phyloP scores from a whole-genome alignment of 2,113 vertebrate genomes.

The Mystacornis crossleyi region DNA sequence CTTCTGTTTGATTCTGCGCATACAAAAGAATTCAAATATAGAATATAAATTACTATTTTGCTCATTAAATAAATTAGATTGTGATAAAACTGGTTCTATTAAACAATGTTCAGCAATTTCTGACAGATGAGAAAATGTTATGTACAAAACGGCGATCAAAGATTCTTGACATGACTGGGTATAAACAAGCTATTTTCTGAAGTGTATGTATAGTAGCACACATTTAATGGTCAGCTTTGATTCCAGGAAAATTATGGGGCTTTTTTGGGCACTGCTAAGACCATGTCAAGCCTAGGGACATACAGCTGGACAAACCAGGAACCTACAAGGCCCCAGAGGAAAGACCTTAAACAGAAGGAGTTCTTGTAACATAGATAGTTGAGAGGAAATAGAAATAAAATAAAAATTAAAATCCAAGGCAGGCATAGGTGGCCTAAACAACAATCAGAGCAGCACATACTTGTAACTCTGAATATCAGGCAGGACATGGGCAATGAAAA shows the following conservation, averaged over 20 bases:
- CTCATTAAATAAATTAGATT: background rate
- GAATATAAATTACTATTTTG: background rate
- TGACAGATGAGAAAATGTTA: background rate
- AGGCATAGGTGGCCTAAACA: background rate
- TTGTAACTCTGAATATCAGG: background rate
- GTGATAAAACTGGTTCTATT: background rate
- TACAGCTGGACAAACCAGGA: background rate
- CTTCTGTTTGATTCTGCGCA: slow-evolving; percentile 93
- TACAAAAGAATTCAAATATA: background rate
- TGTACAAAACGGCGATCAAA: background rate
- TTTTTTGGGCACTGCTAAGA: background rate
- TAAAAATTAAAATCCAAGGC: background rate
- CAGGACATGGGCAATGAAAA: background rate
- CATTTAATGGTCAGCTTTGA: background rate
- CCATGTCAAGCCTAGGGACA: background rate
- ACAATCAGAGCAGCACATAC: background rate
- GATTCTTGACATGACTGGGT: background rate
- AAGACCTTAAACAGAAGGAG: background rate
- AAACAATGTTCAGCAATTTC: background rate
- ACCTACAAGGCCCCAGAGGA: background rate
- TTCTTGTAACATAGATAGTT: background rate
- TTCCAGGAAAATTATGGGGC: background rate
- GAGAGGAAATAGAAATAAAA: background rate
- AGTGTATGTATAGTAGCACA: background rate
- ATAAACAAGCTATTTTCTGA: background rate